These are phyloP conservation scores for Nasua narica DNA, from an alignment of 2,797 vertebrate genomes.

Conservation along the genomic window DNA sequence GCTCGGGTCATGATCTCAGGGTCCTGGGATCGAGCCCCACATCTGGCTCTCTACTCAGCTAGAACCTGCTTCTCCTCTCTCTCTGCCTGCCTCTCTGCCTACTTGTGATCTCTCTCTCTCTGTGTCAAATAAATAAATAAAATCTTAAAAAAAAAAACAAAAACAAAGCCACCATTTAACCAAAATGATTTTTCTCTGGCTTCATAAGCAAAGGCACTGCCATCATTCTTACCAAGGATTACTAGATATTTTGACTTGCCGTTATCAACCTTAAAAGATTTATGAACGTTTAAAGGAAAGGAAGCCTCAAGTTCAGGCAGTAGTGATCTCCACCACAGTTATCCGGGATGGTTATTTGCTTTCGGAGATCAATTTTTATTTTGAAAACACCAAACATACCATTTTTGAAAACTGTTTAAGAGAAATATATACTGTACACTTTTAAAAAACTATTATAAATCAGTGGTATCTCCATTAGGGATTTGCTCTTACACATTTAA, in stretches of 20 bases:
- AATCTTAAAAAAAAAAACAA: no score
- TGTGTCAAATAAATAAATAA: no score
- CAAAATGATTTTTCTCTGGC: background rate
- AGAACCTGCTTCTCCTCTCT: no score
- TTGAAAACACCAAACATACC: background rate
- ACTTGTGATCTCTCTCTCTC: no score
- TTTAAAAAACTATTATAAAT: background rate
- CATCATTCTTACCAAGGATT: background rate
- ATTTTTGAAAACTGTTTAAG: background rate
- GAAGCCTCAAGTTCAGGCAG: background rate
- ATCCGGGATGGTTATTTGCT: background rate
- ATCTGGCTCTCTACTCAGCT: no score
- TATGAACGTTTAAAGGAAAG: background rate
- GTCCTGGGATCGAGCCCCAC: no score
- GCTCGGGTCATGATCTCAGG: no score
- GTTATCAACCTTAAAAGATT: background rate
- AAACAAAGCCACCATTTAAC: background rate
- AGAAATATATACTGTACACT: background rate
- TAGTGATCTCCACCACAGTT: background rate
- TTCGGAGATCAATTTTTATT: background rate
- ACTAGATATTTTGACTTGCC: background rate
- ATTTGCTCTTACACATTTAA: background rate
- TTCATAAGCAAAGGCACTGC: background rate
- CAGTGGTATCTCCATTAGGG: background rate
- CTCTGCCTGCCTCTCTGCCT: no score